phyloP scores from a whole-genome alignment of 2,888 invertebrate species.

The Drosophila hamatofila region DNA sequence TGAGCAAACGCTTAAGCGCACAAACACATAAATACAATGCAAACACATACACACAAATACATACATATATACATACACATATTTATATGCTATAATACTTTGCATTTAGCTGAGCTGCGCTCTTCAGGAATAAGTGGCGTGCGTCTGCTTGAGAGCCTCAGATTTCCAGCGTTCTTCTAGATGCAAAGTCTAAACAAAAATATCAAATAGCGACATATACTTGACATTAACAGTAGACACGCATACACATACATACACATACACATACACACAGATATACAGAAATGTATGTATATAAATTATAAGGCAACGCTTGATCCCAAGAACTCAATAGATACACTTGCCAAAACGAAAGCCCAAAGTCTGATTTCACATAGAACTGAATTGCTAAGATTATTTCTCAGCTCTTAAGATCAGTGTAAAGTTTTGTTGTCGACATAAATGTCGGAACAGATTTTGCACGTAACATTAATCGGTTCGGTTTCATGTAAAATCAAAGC shows the following conservation, averaged over 20 bases:
- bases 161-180: constrained; percentile 46
- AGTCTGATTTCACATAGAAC: constrained; percentile 82
- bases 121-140: constrained; percentile 5
- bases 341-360: constrained; percentile 63
- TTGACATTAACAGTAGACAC: constrained; percentile 38
- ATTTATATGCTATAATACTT: constrained; percentile 38
- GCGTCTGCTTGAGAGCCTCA: constrained; percentile 13
- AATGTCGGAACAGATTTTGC: constrained; percentile 20
- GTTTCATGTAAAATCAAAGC: constrained; percentile 82
- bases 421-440: constrained; percentile 35
- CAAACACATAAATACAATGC: constrained; percentile 4
- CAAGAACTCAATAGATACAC: constrained; percentile 27
- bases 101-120: constrained; percentile 65
- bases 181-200: constrained; percentile 65
- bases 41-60: constrained; percentile 10
- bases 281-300: constrained; percentile 38
- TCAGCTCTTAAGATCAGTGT: constrained; percentile 26
- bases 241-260: constrained; percentile 16
- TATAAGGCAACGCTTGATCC: constrained; percentile 53
- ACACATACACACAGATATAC: constrained; percentile 5
- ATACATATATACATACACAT: not conserved
- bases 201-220: constrained; percentile 34
- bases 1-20: constrained; percentile 25
- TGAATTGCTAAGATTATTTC: constrained; percentile 51
- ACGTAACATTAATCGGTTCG: constrained; percentile 49